These are phyloP conservation scores for Idris sp. DNA, from an alignment of 1,140 invertebrate species.

Conservation along the genomic window DNA sequence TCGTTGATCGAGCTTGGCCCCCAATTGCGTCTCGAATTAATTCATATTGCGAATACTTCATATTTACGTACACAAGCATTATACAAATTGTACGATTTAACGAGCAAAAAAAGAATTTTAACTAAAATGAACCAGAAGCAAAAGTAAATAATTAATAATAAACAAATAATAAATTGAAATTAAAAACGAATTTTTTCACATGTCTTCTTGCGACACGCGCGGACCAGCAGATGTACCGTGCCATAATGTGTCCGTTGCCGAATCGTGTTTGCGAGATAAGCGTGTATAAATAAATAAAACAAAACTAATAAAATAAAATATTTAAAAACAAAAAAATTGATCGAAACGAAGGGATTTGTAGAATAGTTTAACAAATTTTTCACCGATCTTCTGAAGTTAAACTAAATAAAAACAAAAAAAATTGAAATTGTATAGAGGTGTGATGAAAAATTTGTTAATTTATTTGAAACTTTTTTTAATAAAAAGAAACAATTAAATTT, in stretches of 20 bases:
- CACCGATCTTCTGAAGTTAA: too few relatives aligned
- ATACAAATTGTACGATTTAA: conserved; percentile 37
- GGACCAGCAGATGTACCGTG: conserved; percentile 44
- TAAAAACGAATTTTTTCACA: conserved; percentile 30
- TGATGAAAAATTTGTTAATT: too few relatives aligned
- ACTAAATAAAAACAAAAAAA: too few relatives aligned
- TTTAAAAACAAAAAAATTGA: conserved; percentile 1
- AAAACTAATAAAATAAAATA: conserved; percentile 3
- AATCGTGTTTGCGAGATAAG: conserved; percentile 31
- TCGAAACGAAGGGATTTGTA: too few relatives aligned
- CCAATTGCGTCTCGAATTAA: conserved; percentile 67
- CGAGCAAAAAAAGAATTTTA: conserved; percentile 58
- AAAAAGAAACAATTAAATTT: conserved; percentile 24
- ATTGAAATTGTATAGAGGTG: too few relatives aligned
- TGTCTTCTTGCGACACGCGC: conserved; percentile 39
- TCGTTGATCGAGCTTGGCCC: conserved; percentile 73
- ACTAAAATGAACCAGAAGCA: conserved; percentile 61
- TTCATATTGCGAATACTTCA: conserved; percentile 54
- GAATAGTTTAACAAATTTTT: conserved; percentile 17
- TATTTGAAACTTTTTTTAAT: too few relatives aligned
- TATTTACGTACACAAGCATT: conserved; percentile 60
- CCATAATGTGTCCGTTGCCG: conserved; percentile 49
- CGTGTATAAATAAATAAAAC: conserved; percentile 25
- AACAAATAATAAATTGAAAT: conserved; percentile 6
- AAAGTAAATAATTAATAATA: conserved; percentile 26